Conservation (phyloP, 2,797 vertebrate species). For the Brotula barbata region DNA sequence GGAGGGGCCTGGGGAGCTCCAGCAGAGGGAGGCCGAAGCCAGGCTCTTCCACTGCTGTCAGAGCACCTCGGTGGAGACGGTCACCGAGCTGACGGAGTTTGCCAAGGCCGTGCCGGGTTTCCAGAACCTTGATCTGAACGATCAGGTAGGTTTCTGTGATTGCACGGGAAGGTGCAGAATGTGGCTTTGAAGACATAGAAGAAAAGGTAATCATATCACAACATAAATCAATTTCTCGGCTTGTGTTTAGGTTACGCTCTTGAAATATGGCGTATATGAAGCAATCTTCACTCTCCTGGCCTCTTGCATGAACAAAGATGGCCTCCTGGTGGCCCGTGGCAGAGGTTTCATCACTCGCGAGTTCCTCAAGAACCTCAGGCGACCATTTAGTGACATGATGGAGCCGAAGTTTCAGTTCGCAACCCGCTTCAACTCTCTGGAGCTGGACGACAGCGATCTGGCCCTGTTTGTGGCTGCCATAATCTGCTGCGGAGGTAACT, state of each 20-base stretch:
- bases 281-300: slow-evolving; percentile 95
- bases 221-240: no score
- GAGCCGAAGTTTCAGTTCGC: slow-evolving; percentile 99
- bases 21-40: slow-evolving; percentile 90
- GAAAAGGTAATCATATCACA: no score
- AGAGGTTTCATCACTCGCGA: slow-evolving; percentile 94
- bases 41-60: slow-evolving; percentile 96
- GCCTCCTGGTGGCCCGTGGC: slow-evolving; percentile 91
- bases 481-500: slow-evolving; percentile 96
- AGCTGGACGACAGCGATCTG: slow-evolving; percentile 94
- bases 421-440: slow-evolving; percentile 94
- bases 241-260: no score
- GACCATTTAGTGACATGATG: slow-evolving; percentile 97
- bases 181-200: no score
- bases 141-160: no score
- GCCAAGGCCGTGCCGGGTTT: slow-evolving; percentile 97
- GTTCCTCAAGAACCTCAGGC: slow-evolving; percentile 93
- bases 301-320: slow-evolving; percentile 97
- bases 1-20: no score
- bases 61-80: slow-evolving; percentile 91
- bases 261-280: slow-evolving; percentile 96
- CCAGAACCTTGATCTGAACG: slow-evolving; percentile 88
- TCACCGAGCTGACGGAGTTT: slow-evolving; percentile 95
- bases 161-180: no score
- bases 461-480: slow-evolving; percentile 96